Base-by-base conservation (phyloP, 2,113 vertebrate species). In the Astatotilapia flaviijosephi region DNA sequence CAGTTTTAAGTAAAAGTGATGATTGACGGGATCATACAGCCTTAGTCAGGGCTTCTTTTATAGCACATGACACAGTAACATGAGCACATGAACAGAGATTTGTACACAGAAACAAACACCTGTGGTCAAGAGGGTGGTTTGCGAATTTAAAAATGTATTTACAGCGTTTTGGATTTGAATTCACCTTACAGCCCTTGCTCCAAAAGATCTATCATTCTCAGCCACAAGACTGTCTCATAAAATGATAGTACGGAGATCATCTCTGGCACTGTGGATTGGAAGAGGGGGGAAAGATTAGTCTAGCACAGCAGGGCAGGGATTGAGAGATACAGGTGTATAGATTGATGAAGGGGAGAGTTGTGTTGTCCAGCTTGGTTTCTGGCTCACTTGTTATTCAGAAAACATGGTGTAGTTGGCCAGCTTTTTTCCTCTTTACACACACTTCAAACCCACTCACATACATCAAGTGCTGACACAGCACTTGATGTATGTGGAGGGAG, bases 241-340 rank as follows among this genome's bases (percentile, higher is more conserved):
- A 88, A 79, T 60, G 45, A 83, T 70, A 45, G 19, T 35, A 51
- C 4, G 12, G 83, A 56, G 79, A 65, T 28, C 62, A 62, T 82
- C 33, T 80, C 3, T 82, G 49, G 84, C 87, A 68, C 79, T 47
- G 54, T 86, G 40, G 62, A 84, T 19, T 49, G 75, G 49, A 56
- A 7, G 47, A 51, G 37, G 80, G 68, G 31, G 31, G 51, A 68
- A 47, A 58, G 83, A 81, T 86, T 70, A 75, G 53, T 68, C 47
- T 54, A 81, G 80, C 14, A 49, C 83, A 86, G 53, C 7, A 5
- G 45, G 86, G 65, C 80, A 40, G 79, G 45, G 81, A 80, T 51
- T 28, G 83, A 81, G 77, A 84, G 87, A 88, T 79, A 83, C 83
- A 91, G 86, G 87, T 89, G 90, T 83, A 80, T 73, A 81, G 90